Evolutionary conservation across 2,888 invertebrate genomes (phyloP), one percentile per base, ranked within the genome.

Genomic region (Drosophila pseudotalamancana): DNA sequence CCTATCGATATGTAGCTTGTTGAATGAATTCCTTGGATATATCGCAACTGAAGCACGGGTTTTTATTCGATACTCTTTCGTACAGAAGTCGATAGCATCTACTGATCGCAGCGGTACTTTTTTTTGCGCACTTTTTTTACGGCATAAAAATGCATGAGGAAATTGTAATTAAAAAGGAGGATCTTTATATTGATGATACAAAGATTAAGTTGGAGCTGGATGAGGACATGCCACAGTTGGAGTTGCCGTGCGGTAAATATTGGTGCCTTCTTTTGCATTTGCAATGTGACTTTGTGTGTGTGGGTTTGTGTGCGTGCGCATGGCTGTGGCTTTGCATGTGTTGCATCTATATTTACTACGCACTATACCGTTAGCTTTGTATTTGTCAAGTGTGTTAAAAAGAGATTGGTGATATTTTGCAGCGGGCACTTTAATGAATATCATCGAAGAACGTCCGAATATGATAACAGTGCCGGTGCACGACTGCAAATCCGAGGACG

Each of bases 391-490:
- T 2, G 25, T 27, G 12, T 19, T 29, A 3, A 29, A 16, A 45
- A 19, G 11, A 9, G 3, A 29, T 59, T 45, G 2, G n/a, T 21
- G 3, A 29, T 21, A n/a, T 34, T 9, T 31, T 71, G 3, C 45
- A 80, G 77, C 51, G 27, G 35, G 37, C 6, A 19, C 55, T 4
- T 21, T 51, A 6, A 46, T 80, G 12, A 56, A 72, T 12, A 78
- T 88, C 23, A 74, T 88, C 4, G 83, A 88, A 11, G 88, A 89
- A 18, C 66, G 57, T 3, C 63, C 81, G 4, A 67, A 85, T 42
- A 75, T 89, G 62, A 87, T 88, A 54, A 88, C 89, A 4, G 74
- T 88, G 45, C 77, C 75, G 25, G 78, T 82, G 4, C 66, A 81
- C 3, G 80, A 83, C 11, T 55, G 43, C 50, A 73, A 76, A 34